Evolutionary conservation across 2,797 vertebrate genomes (phyloP).

Genomic region (Aphelocoma californica): DNA sequence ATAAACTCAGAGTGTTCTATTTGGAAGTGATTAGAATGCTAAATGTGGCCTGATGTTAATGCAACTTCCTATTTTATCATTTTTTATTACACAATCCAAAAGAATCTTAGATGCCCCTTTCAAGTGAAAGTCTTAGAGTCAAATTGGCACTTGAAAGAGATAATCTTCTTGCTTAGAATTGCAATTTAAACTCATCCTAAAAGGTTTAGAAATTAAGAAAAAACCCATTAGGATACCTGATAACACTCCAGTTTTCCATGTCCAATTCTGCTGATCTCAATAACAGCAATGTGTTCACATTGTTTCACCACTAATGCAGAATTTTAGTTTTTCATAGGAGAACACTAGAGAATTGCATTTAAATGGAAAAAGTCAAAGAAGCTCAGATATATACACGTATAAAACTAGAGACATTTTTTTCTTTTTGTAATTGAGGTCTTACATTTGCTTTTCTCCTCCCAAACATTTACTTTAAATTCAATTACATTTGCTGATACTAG

Average conservation of each 20-base stretch:
- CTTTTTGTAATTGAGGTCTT: not conserved
- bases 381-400: not conserved
- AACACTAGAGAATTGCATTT: not conserved
- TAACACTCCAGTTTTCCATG: not conserved
- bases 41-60: not conserved
- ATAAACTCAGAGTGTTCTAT: not conserved
- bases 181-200: not conserved
- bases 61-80: not conserved
- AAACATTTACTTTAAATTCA: conserved; percentile 44
- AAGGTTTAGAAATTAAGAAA: not conserved
- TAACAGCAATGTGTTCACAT: not conserved
- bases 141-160: not conserved
- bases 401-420: not conserved
- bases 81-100: not conserved
- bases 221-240: not conserved
- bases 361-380: not conserved
- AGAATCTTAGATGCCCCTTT: not conserved
- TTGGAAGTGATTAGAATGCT: not conserved
- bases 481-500: not conserved
- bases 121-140: not conserved
- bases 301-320: not conserved
- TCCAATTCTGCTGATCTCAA: not conserved
- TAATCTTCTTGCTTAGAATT: not conserved
- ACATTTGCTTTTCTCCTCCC: conserved; percentile 8
- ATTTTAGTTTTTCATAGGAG: not conserved